Evolutionary conservation across 2,113 vertebrate genomes (phyloP).

Genomic region (Perccottus glenii): DNA sequence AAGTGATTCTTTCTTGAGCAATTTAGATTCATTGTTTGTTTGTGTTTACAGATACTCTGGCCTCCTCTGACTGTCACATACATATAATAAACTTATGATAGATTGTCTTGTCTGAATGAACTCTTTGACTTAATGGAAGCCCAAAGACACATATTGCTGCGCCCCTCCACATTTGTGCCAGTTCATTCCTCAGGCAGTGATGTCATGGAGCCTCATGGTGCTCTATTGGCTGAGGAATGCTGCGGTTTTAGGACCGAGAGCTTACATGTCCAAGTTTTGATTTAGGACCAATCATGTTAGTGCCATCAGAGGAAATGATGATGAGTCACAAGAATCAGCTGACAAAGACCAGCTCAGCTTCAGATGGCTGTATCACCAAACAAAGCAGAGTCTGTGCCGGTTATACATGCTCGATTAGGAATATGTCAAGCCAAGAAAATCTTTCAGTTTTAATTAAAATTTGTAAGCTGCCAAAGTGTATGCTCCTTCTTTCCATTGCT

Average conservation of each 20-base stretch:
- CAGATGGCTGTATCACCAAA: neutral
- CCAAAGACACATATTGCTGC: conserved; percentile 36
- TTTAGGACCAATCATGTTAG: conserved; percentile 21
- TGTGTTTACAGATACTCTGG: no score
- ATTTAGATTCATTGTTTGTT: no score
- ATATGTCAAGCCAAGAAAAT: neutral
- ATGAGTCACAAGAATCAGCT: conserved; percentile 37
- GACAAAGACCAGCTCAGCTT: conserved; percentile 25
- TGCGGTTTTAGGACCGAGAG: conserved; percentile 66
- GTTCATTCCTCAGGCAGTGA: conserved; percentile 76
- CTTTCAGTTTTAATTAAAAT: no score
- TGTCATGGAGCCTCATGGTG: conserved; percentile 67
- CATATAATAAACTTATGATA: no score
- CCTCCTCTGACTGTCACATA: no score
- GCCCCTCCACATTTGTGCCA: conserved; percentile 65
- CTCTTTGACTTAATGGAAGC: conserved; percentile 37
- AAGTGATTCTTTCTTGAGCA: no score
- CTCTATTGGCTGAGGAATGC: conserved; percentile 74
- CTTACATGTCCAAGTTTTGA: conserved; percentile 29
- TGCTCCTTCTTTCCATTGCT: neutral
- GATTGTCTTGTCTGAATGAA: conserved; percentile 12
- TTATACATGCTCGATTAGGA: neutral
- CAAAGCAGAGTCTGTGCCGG: neutral
- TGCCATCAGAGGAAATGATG: conserved; percentile 39
- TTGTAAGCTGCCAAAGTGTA: neutral